Evolutionary conservation across 1,140 invertebrate genomes (phyloP).

Genomic region (Drosophila cardini): DNA sequence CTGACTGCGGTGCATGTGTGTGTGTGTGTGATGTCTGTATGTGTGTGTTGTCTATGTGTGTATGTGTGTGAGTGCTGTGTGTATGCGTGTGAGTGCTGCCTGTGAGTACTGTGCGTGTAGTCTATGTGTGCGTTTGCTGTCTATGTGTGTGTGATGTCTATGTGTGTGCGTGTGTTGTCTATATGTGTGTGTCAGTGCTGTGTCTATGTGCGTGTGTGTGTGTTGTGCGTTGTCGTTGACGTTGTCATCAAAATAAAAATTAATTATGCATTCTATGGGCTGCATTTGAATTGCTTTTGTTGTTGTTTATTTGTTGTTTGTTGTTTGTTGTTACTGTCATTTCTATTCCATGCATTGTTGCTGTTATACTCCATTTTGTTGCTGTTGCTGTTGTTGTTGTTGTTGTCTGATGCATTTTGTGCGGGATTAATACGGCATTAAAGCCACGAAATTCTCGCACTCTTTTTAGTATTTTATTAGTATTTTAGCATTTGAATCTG

Average conservation of each 20-base stretch:
- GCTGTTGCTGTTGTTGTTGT: constrained; percentile 24
- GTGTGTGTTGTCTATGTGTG: background rate
- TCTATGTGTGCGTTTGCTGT: background rate
- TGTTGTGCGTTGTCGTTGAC: constrained; percentile 63
- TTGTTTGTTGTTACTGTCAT: constrained; percentile 65
- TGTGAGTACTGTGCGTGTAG: constrained; percentile 33
- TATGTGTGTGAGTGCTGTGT: background rate
- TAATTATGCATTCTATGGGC: constrained; percentile 84
- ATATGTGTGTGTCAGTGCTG: background rate
- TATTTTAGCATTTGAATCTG: constrained; percentile 75
- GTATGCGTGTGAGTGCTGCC: background rate
- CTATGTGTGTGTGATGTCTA: background rate
- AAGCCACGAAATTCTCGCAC: constrained; percentile 44
- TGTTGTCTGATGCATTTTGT: constrained; percentile 44
- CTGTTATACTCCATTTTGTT: too few relatives aligned
- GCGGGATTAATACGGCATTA: constrained; percentile 77
- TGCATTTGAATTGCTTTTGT: constrained; percentile 82
- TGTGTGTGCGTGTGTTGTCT: background rate
- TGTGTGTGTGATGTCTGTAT: background rate
- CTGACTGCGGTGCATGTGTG: background rate
- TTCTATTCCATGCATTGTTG: constrained; percentile 69
- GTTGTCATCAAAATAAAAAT: constrained; percentile 85
- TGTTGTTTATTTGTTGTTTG: constrained; percentile 43
- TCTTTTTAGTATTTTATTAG: constrained; percentile 75
- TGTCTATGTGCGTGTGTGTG: constrained; percentile 11